Percentiles rank a stretch among this genome's conserved stretches.
phyloP scores from a whole-genome alignment of 2,888 invertebrate species.

The Leptopilina myrica region DNA sequence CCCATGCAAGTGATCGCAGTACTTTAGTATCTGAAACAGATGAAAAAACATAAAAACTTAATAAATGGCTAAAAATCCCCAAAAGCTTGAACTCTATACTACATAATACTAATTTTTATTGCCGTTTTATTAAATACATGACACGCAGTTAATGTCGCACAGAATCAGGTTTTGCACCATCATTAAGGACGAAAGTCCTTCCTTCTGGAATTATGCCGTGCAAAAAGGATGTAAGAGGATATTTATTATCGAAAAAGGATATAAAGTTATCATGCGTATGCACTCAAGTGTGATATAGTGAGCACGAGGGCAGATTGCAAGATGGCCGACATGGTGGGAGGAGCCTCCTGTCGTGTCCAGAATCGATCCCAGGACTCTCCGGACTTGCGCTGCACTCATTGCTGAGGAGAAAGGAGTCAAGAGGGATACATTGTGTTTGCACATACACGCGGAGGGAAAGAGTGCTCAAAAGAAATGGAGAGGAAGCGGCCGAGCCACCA shows the following conservation, averaged over 20 bases:
- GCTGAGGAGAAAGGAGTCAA: slow-evolving; percentile 54
- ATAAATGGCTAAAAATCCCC: too few relatives aligned
- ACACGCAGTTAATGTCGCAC: not conserved
- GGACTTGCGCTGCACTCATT: slow-evolving; percentile 56
- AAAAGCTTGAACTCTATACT: too few relatives aligned
- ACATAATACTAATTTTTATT: too few relatives aligned
- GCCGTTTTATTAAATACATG: not conserved
- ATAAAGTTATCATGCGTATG: slow-evolving; percentile 63
- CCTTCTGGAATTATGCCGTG: not conserved
- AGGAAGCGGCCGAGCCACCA: slow-evolving; percentile 2
- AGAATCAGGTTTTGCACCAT: too few relatives aligned
- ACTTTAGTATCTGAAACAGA: slow-evolving; percentile 91
- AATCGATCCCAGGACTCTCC: slow-evolving; percentile 74
- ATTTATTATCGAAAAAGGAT: slow-evolving; percentile 43
- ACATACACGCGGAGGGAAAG: slow-evolving; percentile 25
- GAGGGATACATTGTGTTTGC: not conserved
- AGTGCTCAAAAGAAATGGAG: slow-evolving; percentile 43
- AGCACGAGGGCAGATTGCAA: slow-evolving; percentile 71
- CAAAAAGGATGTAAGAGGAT: slow-evolving; percentile 27
- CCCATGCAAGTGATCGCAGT: slow-evolving; percentile 98
- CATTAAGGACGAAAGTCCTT: not conserved
- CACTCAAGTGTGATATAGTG: slow-evolving; percentile 73
- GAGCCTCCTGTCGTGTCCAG: slow-evolving; percentile 73
- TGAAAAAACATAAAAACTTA: slow-evolving; percentile 8
- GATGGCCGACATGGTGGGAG: slow-evolving; percentile 76